Evolutionary conservation across 2,888 invertebrate species (phyloP).

Genomic region (Hemithea aestivaria): DNA sequence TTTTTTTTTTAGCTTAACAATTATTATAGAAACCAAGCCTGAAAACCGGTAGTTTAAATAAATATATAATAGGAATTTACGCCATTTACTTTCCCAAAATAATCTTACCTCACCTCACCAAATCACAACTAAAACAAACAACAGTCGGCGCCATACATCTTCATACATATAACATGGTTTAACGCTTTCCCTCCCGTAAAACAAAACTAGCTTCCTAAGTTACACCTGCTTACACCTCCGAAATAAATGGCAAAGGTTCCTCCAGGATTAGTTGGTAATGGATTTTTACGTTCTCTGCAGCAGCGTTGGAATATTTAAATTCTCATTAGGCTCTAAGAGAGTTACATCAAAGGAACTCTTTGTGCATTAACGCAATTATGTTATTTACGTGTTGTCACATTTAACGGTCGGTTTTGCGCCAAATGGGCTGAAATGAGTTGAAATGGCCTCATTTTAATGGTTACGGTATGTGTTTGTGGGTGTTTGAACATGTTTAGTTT

Average conservation of each 20-base stretch:
- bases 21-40: no score
- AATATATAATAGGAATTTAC: no score
- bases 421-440: conserved; percentile 5
- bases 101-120: no score
- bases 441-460: conserved; percentile 6
- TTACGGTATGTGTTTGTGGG: conserved; percentile 8
- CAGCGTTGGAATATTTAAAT: conserved; percentile 45
- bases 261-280: conserved; percentile 28
- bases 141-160: conserved; percentile 9
- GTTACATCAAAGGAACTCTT: conserved; percentile 40
- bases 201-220: background rate
- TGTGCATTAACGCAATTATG: conserved; percentile 34
- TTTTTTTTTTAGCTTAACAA: no score
- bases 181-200: conserved; percentile 4
- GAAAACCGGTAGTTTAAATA: no score
- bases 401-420: conserved; percentile 6
- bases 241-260: conserved; percentile 21
- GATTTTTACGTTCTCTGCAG: conserved; percentile 29
- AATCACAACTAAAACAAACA: no score
- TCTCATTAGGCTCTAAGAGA: conserved; percentile 46
- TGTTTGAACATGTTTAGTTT: conserved; percentile 5
- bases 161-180: conserved; percentile 8
- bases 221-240: background rate
- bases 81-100: no score
- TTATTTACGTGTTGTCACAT: conserved; percentile 4